A percentile compares a stretch with the other conserved stretches of the same genome.
These are phyloP conservation scores for Rafetus swinhoei DNA, from an alignment of 2,113 vertebrate species.

Conservation along the genomic window DNA sequence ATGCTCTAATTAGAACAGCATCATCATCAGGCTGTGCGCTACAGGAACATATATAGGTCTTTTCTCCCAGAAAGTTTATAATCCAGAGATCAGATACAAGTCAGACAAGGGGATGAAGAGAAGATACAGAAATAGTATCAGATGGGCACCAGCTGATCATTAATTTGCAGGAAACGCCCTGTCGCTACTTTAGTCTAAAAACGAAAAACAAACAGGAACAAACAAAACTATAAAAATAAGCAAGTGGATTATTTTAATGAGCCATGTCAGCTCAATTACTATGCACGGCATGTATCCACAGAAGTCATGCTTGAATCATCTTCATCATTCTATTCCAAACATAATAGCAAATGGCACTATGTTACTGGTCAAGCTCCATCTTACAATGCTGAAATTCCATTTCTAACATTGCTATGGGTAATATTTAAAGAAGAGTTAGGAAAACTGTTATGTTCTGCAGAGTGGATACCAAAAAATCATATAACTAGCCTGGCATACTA, in stretches of 20 bases:
- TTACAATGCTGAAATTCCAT: not conserved
- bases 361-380: not conserved
- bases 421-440: not conserved
- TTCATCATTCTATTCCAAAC: not conserved
- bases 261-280: not conserved
- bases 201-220: not conserved
- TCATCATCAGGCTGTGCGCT: not conserved
- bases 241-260: not conserved
- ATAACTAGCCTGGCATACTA: not conserved
- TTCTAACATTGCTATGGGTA: not conserved
- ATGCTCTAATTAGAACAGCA: not conserved
- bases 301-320: not conserved
- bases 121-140: not conserved
- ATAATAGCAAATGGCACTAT: not conserved
- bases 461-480: not conserved
- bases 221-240: not conserved
- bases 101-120: not conserved
- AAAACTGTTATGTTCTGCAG: not conserved
- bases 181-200: not conserved
- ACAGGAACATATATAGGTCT: not conserved
- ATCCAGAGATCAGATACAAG: rapidly evolving
- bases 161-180: not conserved
- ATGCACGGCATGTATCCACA: not conserved
- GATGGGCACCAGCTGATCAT: not conserved
- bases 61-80: not conserved